phyloP scores from a whole-genome alignment of 2,797 vertebrate species.

The Danio choprae region DNA sequence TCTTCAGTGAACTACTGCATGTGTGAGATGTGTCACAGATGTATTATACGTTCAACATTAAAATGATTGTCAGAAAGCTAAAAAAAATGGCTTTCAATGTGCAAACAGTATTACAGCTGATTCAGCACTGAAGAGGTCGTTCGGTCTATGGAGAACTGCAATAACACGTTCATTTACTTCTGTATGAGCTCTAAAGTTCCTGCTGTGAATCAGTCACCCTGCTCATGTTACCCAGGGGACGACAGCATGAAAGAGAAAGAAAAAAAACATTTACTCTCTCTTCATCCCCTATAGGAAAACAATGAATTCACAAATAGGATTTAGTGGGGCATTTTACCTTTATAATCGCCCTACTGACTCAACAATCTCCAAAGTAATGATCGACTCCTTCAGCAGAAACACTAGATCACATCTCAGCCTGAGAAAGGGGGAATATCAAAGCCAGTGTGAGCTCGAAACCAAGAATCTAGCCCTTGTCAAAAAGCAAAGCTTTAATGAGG shows the following conservation, averaged over 20 bases:
- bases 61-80: neutral
- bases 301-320: conserved; percentile 12
- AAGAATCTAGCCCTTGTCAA: conserved; percentile 36
- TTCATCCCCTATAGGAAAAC: neutral
- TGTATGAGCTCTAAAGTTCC: neutral
- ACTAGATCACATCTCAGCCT: conserved; percentile 36
- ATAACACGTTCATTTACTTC: conserved; percentile 22
- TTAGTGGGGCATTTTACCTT: conserved; percentile 13
- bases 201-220: conserved; percentile 14
- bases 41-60: neutral
- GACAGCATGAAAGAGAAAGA: conserved; percentile 3
- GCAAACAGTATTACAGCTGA: neutral
- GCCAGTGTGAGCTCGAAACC: neutral
- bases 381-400: conserved; percentile 23
- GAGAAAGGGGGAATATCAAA: conserved; percentile 10
- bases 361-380: neutral
- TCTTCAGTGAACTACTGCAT: neutral
- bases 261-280: conserved; percentile 10
- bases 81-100: conserved; percentile 13
- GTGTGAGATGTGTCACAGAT: neutral
- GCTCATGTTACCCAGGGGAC: conserved; percentile 16
- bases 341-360: conserved; percentile 35
- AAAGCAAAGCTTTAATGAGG: conserved; percentile 36
- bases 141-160: conserved; percentile 7
- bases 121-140: neutral